phyloP scores from a whole-genome alignment of 2,888 invertebrate species.

The Onchidella celtica region DNA sequence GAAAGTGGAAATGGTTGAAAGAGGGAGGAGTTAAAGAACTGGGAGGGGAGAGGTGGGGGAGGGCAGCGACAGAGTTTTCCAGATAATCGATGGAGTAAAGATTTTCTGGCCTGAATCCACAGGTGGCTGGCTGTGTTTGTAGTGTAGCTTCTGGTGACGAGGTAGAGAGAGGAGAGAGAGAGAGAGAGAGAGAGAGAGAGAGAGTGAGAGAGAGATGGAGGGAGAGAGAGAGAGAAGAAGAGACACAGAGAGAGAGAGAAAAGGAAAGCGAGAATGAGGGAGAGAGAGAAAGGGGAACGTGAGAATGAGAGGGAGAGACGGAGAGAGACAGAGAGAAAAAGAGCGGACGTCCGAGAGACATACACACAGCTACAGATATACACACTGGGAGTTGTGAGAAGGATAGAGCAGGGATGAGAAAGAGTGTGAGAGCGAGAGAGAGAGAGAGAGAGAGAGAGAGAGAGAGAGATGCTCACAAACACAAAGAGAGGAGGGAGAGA shows the following conservation, averaged over 20 bases:
- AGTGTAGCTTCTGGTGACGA: background rate
- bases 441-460: conserved; percentile 24
- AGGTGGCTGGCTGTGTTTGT: too few relatives aligned
- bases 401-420: background rate
- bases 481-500: background rate
- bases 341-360: too few relatives aligned
- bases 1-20: background rate
- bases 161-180: background rate
- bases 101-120: too few relatives aligned
- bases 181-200: conserved; percentile 36
- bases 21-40: too few relatives aligned
- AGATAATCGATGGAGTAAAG: too few relatives aligned
- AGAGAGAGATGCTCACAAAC: background rate
- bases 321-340: background rate
- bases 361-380: too few relatives aligned
- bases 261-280: conserved; percentile 13
- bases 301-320: background rate
- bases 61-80: too few relatives aligned
- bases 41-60: background rate
- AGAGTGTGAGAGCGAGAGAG: conserved; percentile 12
- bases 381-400: background rate
- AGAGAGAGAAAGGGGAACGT: conserved; percentile 18
- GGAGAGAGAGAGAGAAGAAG: conserved; percentile 20
- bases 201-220: conserved; percentile 20
- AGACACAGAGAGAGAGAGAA: conserved; percentile 29